These are phyloP conservation scores for Danio kyathit DNA, from an alignment of 2,797 vertebrate species.

Conservation along the genomic window DNA sequence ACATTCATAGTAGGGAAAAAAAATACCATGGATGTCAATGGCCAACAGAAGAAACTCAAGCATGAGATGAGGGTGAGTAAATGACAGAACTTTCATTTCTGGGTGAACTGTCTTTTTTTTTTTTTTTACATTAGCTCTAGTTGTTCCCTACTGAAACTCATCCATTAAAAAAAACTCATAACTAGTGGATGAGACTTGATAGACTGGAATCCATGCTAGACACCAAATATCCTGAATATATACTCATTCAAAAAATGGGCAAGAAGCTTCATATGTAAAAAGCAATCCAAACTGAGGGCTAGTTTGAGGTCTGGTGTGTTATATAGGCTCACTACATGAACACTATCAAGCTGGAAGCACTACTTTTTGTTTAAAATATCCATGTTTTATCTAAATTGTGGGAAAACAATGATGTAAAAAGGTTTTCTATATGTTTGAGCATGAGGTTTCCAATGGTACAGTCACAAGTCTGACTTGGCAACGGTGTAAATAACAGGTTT, in stretches of 20 bases:
- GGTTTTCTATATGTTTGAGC: conserved; percentile 85
- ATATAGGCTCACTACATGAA: conserved; percentile 79
- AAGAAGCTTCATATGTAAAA: neutral
- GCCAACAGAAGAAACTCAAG: too few relatives aligned
- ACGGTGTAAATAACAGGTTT: conserved; percentile 82
- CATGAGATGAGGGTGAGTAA: too few relatives aligned
- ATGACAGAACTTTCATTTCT: too few relatives aligned
- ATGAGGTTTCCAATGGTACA: conserved; percentile 94
- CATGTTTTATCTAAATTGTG: conserved; percentile 87
- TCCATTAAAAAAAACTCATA: neutral
- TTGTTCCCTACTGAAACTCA: conserved; percentile 9
- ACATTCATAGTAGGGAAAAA: too few relatives aligned
- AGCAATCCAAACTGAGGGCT: conserved; percentile 1
- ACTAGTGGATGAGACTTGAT: neutral
- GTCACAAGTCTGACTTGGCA: conserved; percentile 82
- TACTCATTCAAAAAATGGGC: neutral
- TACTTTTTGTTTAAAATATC: conserved; percentile 89
- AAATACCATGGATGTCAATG: too few relatives aligned
- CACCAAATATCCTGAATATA: conserved; percentile 30
- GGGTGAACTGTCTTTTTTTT: too few relatives aligned
- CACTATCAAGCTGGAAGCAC: conserved; percentile 94
- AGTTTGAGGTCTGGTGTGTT: conserved; percentile 43
- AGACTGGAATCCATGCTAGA: conserved; percentile 32
- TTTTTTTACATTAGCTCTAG: conserved; percentile 59
- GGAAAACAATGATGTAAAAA: conserved; percentile 89